Evolutionary conservation across 2,113 vertebrate genomes (phyloP).

Genomic region (Pseudois nayaur): DNA sequence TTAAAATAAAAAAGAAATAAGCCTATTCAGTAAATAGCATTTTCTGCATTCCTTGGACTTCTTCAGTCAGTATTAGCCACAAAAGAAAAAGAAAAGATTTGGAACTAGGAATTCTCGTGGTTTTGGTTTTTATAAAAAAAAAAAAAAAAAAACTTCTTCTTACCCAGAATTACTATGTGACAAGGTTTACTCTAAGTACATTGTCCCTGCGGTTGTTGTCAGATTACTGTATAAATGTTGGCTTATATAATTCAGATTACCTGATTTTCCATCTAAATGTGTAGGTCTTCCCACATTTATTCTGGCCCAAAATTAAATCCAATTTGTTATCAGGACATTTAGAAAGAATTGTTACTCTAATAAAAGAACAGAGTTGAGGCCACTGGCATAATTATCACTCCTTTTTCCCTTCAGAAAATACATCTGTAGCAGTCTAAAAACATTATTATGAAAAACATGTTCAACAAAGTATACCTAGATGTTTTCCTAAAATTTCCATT

Average conservation of each 20-base stretch:
- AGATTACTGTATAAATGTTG: background rate
- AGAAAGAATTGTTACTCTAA: background rate
- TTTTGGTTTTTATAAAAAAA: conserved; percentile 22
- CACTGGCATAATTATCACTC: background rate
- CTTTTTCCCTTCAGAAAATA: background rate
- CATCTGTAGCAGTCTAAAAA: background rate
- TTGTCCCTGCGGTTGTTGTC: background rate
- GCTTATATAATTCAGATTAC: background rate
- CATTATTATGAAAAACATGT: background rate
- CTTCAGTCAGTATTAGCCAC: conserved; percentile 10
- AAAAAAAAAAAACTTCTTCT: background rate
- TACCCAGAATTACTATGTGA: background rate
- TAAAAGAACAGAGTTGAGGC: background rate
- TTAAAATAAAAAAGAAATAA: conserved; percentile 36
- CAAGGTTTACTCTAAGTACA: background rate
- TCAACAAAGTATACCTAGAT: background rate
- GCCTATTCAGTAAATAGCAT: background rate
- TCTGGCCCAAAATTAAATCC: background rate
- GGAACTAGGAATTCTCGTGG: background rate
- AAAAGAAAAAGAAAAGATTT: conserved; percentile 31
- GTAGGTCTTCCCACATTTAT: background rate
- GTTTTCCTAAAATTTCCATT: background rate
- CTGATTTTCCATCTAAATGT: background rate
- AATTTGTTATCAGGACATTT: background rate
- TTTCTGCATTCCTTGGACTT: conserved; percentile 29